Conservation (phyloP, 35 echinoderm and acorn worm genomes). For the Strongylocentrotus purpuratus region DNA sequence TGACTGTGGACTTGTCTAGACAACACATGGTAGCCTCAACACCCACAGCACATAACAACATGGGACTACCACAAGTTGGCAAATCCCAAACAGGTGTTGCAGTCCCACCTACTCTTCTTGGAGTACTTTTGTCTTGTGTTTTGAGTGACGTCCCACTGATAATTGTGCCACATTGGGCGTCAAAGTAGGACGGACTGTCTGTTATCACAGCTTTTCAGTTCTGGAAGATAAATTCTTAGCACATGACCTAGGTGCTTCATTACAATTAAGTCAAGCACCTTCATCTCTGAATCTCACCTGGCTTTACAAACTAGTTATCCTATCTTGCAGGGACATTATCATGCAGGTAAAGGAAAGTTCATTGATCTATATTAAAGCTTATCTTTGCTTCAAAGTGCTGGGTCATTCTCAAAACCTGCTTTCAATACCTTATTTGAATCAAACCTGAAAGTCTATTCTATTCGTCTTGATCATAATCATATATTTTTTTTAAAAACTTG, state of each 20-base stretch:
- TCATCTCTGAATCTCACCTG: not conserved
- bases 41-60: not conserved
- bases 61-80: not conserved
- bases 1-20: not conserved
- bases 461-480: not conserved
- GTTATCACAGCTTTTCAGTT: not conserved
- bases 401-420: not conserved
- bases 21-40: not conserved
- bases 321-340: not conserved
- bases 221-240: not conserved
- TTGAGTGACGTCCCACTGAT: not conserved
- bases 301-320: not conserved
- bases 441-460: not conserved
- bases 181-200: not conserved
- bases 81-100: constrained; percentile 1
- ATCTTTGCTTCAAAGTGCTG: too few relatives aligned
- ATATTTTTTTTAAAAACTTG: not conserved
- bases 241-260: constrained; percentile 9
- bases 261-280: not conserved
- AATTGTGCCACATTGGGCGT: not conserved
- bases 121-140: not conserved
- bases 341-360: not conserved
- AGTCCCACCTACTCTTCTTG: not conserved
- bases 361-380: not conserved
- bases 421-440: not conserved